Evolutionary conservation across 1,140 invertebrate species (phyloP).

Genomic region (Orchesella cincta): DNA sequence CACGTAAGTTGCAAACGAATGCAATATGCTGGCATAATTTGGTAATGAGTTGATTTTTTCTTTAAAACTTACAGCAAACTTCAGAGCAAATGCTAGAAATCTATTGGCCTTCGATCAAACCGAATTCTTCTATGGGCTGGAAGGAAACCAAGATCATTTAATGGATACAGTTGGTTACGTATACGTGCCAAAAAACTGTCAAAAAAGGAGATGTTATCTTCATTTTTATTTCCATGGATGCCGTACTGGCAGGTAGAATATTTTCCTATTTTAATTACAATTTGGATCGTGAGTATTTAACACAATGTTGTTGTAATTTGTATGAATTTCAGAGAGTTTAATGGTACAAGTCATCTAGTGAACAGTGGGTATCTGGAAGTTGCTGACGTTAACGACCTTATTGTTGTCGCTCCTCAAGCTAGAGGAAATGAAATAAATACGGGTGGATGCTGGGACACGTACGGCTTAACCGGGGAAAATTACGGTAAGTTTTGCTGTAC

Average conservation of each 20-base stretch:
- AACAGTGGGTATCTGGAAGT: constrained; percentile 46
- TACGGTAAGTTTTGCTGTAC: constrained; percentile 29
- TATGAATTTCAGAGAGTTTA: constrained; percentile 41
- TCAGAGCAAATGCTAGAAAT: background rate
- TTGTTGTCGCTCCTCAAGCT: constrained; percentile 47
- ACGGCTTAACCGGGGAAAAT: constrained; percentile 25
- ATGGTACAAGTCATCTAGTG: constrained; percentile 42
- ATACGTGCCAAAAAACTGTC: constrained; percentile 40
- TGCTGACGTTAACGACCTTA: constrained; percentile 41
- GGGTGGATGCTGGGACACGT: constrained; percentile 44
- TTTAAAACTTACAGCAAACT: background rate
- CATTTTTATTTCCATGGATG: constrained; percentile 51
- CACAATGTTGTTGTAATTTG: background rate
- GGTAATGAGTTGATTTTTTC: too few relatives aligned
- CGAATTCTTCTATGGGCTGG: constrained; percentile 41
- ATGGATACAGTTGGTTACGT: constrained; percentile 46
- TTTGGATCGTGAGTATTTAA: too few relatives aligned
- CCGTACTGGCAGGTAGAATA: constrained; percentile 39
- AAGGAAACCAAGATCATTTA: constrained; percentile 6
- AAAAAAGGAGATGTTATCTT: constrained; percentile 33
- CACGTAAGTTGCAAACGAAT: constrained; percentile 32
- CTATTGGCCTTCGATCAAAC: constrained; percentile 46
- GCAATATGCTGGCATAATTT: too few relatives aligned
- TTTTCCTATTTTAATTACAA: background rate
- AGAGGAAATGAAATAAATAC: constrained; percentile 22